Percentiles rank a stretch among this genome's conserved stretches.
phyloP scores from a whole-genome alignment of 2,113 vertebrate genomes.

The Meleagris gallopavo region DNA sequence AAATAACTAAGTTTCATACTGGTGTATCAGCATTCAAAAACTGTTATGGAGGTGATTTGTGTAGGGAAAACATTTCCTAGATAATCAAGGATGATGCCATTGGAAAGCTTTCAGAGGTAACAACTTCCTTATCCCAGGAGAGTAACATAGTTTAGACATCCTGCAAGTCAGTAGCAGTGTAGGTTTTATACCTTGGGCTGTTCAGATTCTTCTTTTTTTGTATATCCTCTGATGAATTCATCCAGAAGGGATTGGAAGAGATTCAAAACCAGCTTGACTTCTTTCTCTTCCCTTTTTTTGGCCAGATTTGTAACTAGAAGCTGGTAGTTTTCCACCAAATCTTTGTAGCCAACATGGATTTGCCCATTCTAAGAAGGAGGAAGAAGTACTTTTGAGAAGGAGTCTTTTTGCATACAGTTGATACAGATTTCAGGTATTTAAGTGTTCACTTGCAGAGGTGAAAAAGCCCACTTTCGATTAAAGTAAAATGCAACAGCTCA shows the following conservation, averaged over 20 bases:
- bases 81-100: not conserved
- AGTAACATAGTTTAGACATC: not conserved
- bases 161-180: not conserved
- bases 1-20: not conserved
- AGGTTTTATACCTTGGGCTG: conserved; percentile 80
- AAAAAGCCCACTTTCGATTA: not conserved
- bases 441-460: not conserved
- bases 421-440: not conserved
- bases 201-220: conserved; percentile 90
- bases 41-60: rapidly evolving
- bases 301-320: conserved; percentile 89
- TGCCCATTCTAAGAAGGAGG: conserved; percentile 83
- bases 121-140: not conserved
- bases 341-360: conserved; percentile 90
- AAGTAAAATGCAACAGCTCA: not conserved
- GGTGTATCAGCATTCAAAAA: not conserved
- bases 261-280: conserved; percentile 93
- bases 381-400: not conserved
- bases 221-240: conserved; percentile 92
- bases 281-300: conserved; percentile 87
- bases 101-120: not conserved
- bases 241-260: conserved; percentile 96
- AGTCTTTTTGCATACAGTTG: not conserved
- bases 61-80: not conserved
- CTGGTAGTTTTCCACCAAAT: conserved; percentile 92